Percentiles rank a stretch among this genome's conserved stretches.
These are phyloP conservation scores for Cyprinodon diabolis DNA, from an alignment of 2,797 vertebrate species.

Conservation along the genomic window DNA sequence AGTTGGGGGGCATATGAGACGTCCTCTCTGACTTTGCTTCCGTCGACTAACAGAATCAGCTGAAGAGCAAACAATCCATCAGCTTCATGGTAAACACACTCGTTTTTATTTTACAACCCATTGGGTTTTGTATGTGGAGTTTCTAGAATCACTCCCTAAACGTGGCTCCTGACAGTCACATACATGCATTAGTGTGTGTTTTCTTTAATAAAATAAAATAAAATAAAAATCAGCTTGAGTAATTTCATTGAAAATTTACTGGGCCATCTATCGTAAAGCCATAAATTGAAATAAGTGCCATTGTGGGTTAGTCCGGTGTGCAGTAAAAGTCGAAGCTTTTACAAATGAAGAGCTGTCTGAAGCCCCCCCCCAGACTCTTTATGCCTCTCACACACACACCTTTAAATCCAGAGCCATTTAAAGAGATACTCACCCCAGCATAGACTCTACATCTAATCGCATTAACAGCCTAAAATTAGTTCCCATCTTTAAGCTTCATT, in stretches of 20 bases:
- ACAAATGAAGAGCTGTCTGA: slow-evolving; percentile 40
- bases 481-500: background rate
- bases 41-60: slow-evolving; percentile 18
- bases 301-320: slow-evolving; percentile 8
- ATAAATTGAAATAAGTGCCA: slow-evolving; percentile 46
- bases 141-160: slow-evolving; percentile 4
- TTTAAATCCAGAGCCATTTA: slow-evolving; percentile 21
- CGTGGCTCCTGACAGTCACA: background rate
- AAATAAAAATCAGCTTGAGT: slow-evolving; percentile 32
- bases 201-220: slow-evolving; percentile 8
- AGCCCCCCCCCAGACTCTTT: slow-evolving; percentile 27
- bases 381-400: slow-evolving; percentile 34
- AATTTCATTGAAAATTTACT: slow-evolving; percentile 19
- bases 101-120: background rate
- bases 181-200: background rate
- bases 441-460: slow-evolving; percentile 9
- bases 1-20: background rate
- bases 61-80: slow-evolving; percentile 5
- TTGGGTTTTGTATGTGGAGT: slow-evolving; percentile 7
- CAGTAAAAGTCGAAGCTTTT: slow-evolving; percentile 33
- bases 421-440: slow-evolving; percentile 6
- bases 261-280: slow-evolving; percentile 29
- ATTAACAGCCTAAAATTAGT: slow-evolving; percentile 5
- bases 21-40: background rate
- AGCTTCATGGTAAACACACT: background rate